Evolutionary conservation across 2,797 vertebrate species (phyloP).

Genomic region (Setipinna tenuifilis): DNA sequence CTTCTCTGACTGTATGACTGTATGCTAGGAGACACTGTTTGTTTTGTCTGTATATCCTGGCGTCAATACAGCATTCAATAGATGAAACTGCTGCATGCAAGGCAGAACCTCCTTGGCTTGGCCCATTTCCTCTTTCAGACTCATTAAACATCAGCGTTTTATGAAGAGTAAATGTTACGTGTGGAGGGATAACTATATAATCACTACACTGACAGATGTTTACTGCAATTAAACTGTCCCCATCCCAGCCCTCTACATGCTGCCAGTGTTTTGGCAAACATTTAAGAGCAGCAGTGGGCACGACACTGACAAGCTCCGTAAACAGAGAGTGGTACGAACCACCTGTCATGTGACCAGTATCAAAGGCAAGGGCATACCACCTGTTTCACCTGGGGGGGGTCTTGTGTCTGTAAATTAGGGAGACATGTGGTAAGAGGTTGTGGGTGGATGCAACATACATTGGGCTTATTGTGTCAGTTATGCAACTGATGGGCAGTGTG

Average conservation of each 20-base stretch:
- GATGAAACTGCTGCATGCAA: neutral
- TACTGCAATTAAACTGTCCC: conserved; percentile 1
- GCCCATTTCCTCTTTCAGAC: neutral
- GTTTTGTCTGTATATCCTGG: neutral
- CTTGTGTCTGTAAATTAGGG: conserved; percentile 20
- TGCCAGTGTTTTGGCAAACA: neutral
- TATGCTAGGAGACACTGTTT: neutral
- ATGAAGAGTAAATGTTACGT: neutral
- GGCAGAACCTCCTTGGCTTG: neutral
- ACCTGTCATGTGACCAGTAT: conserved; percentile 48
- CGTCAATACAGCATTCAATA: neutral
- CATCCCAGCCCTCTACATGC: neutral
- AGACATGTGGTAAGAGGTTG: neutral
- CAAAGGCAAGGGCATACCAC: conserved; percentile 42
- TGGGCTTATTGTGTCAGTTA: neutral
- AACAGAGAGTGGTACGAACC: conserved; percentile 41
- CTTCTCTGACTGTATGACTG: neutral
- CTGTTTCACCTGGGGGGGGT: conserved; percentile 20
- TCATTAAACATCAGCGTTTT: neutral
- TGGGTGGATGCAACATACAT: neutral
- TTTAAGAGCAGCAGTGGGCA: neutral
- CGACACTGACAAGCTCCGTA: conserved; percentile 11
- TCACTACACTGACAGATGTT: conserved; percentile 2
- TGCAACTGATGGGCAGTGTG: neutral
- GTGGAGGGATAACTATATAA: conserved; percentile 3